Evolutionary conservation across 1,140 invertebrate genomes (phyloP), one percentile per base, ranked within the genome.

Genomic region (Apis laboriosa): DNA sequence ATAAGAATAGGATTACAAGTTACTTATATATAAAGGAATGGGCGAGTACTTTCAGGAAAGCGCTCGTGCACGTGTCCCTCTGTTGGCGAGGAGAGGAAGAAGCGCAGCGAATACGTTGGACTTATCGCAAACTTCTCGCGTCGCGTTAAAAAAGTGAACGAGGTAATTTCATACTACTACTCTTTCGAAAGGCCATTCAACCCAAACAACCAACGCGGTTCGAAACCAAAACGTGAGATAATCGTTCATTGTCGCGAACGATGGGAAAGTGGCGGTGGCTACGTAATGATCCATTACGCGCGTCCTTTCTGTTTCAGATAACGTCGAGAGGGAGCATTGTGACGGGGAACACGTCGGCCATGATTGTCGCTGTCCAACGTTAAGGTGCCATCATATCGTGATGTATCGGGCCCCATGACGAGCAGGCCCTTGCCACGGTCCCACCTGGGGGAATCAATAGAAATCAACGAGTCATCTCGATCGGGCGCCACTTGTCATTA

Each of bases 401-500:
- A 34, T 60, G 80, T 43, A 81, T 76, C 61, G 34, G 73, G 63
- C 56, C 53, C 63, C 80, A 68, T 76, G 58, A 56, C 70, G 72
- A 85, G 83, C 72, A 83, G 86, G 77, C 86, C 85, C 79, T 87
- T 19, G 64, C 86, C 64, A 76, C 68, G 63, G 70, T 78, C 90
- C 80, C 92, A 92, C 90, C 91, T 80, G 90, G n/a, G 72, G 88
- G 24, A 24, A 86, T 93, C 88, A 92, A 93, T 93, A 91, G 91
- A 93, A 93, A 92, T 89, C 88, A 93, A 88, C 84, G 80, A 93
- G 92, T 93, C 93, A 93, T 93, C 90, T 85, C 92, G 90, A 93
- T 92, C 92, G 92, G 92, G 93, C 92, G 92, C 93, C 93, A 93
- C 92, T 93, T 93, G 93, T 92, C 92, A 92, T 93, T 93, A 93